Percentiles rank a stretch among this genome's conserved stretches.
Evolutionary conservation across 2,888 invertebrate genomes (phyloP).

Genomic region (Ganaspis brasiliensis): DNA sequence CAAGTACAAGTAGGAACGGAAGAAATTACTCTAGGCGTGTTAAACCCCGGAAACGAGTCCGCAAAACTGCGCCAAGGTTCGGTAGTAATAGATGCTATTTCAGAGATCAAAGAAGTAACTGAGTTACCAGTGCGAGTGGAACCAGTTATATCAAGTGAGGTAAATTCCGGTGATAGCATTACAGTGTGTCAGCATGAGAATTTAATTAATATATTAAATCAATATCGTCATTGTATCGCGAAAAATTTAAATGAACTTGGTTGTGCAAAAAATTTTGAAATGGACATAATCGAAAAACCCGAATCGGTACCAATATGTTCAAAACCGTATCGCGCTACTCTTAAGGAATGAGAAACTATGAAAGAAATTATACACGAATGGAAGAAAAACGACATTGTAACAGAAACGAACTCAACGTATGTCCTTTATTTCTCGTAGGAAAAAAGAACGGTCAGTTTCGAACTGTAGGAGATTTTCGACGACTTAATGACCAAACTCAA

Average conservation of each 20-base stretch:
- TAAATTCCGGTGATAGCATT: not conserved
- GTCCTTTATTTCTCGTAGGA: slow-evolving; percentile 40
- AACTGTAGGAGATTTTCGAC: slow-evolving; percentile 58
- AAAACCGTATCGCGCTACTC: slow-evolving; percentile 47
- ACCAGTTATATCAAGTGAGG: not conserved
- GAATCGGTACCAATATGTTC: not conserved
- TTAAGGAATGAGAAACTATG: slow-evolving; percentile 52
- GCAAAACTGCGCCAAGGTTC: not conserved
- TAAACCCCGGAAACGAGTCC: not conserved
- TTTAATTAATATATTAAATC: not conserved
- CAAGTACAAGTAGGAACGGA: not conserved
- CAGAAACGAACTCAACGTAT: slow-evolving; percentile 48
- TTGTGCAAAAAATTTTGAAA: not conserved
- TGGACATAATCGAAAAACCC: not conserved
- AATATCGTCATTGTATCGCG: slow-evolving; percentile 19
- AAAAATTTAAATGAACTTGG: slow-evolving; percentile 5
- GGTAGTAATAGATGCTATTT: not conserved
- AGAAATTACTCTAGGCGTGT: too few species aligned
- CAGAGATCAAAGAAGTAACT: not conserved
- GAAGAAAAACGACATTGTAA: slow-evolving; percentile 51
- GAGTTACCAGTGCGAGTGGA: not conserved
- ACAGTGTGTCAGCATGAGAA: not conserved
- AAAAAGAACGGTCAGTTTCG: slow-evolving; percentile 54
- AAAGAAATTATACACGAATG: slow-evolving; percentile 54
- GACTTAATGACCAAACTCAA: slow-evolving; percentile 53